Conservation (phyloP, 2,797 vertebrate genomes). For the Betta splendens region DNA sequence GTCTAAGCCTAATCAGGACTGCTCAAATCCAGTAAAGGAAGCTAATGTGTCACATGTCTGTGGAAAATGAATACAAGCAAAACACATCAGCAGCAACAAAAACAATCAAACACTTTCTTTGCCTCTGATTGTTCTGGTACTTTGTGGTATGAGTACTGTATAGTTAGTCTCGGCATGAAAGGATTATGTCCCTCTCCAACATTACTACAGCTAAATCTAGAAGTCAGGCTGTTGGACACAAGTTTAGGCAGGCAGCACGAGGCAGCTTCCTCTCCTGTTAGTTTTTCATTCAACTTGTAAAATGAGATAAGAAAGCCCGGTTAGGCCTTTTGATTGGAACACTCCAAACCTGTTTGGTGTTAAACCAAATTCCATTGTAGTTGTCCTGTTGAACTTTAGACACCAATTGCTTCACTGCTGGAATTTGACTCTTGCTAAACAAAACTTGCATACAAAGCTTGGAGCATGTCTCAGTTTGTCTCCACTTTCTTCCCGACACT, state of each 20-base stretch:
- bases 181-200: no score
- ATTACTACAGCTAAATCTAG: neutral
- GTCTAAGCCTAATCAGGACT: conserved; percentile 4
- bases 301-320: conserved; percentile 34
- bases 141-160: no score
- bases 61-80: neutral
- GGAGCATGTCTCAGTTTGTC: neutral
- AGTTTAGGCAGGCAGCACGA: no score
- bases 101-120: neutral
- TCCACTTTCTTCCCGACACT: no score
- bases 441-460: conserved; percentile 7
- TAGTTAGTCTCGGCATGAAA: no score
- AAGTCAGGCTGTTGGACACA: conserved; percentile 20
- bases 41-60: neutral
- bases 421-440: conserved; percentile 38
- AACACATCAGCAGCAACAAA: neutral
- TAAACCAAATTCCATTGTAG: conserved; percentile 17
- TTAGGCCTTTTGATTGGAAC: conserved; percentile 18
- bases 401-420: conserved; percentile 10
- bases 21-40: neutral
- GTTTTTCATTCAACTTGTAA: conserved; percentile 47
- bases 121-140: no score
- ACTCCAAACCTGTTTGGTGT: conserved; percentile 50
- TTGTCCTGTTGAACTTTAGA: conserved; percentile 8
- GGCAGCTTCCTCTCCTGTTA: conserved; percentile 30